These are phyloP conservation scores for Anastrepha ludens DNA, from an alignment of 1,140 invertebrate species.

Conservation along the genomic window DNA sequence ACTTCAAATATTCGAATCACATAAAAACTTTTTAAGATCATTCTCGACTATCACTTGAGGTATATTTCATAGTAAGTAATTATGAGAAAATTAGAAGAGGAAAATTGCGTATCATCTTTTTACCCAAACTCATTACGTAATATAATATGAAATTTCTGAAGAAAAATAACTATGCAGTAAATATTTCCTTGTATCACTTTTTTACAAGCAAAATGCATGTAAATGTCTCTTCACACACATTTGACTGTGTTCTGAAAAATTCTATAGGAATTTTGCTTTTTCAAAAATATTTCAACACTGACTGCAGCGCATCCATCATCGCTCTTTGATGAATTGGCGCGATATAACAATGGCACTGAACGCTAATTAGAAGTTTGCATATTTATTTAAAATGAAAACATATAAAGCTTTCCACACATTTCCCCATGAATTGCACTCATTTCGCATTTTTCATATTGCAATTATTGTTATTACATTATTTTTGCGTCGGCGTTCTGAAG, in stretches of 20 bases:
- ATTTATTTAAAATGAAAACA: background rate
- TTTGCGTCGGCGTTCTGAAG: background rate
- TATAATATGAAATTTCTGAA: too few species aligned
- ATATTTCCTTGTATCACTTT: background rate
- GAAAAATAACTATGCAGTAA: background rate
- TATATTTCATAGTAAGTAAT: too few species aligned
- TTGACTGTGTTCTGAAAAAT: background rate
- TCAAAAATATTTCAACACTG: slow-evolving; percentile 34
- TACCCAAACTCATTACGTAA: too few species aligned
- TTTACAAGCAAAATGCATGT: background rate
- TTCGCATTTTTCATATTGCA: slow-evolving; percentile 16
- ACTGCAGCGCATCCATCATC: slow-evolving; percentile 6
- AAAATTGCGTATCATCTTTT: too few species aligned
- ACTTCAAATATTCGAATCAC: too few species aligned
- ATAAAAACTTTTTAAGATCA: too few species aligned
- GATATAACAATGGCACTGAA: background rate
- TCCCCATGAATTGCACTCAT: background rate
- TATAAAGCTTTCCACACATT: background rate
- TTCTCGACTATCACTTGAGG: too few species aligned
- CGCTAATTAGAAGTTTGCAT: slow-evolving; percentile 31
- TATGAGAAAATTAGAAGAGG: too few species aligned
- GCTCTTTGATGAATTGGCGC: slow-evolving; percentile 17
- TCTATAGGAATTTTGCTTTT: background rate
- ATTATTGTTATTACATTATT: background rate
- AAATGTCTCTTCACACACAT: background rate